Percentiles rank a stretch among this genome's conserved stretches.
Evolutionary conservation across 2,888 invertebrate species (phyloP).

Genomic region (Harpalus rubripes): DNA sequence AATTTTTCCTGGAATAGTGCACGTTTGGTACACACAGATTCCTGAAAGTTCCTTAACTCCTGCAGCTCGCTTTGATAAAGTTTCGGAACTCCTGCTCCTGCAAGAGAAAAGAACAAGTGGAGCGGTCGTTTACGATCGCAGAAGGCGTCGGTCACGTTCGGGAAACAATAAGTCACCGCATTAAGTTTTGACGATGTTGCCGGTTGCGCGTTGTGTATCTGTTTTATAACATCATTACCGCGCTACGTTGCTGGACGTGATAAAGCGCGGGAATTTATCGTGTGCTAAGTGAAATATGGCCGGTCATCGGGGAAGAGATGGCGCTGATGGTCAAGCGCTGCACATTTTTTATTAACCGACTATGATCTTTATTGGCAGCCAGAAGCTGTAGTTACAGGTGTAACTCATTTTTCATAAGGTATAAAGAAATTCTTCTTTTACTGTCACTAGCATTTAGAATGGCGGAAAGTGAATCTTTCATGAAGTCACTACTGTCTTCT

Average conservation of each 20-base stretch:
- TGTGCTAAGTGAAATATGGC: slow-evolving; percentile 74
- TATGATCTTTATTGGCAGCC: slow-evolving; percentile 23
- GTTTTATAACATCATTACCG: slow-evolving; percentile 75
- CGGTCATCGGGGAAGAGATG: slow-evolving; percentile 64
- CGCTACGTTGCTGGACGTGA: slow-evolving; percentile 72
- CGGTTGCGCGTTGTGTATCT: slow-evolving; percentile 69
- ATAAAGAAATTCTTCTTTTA: background rate
- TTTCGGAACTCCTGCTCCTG: slow-evolving; percentile 14
- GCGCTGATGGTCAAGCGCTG: slow-evolving; percentile 10
- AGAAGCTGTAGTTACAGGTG: background rate
- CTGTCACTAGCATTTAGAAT: background rate
- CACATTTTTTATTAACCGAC: slow-evolving; percentile 32
- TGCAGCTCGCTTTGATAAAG: background rate
- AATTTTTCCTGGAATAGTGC: slow-evolving; percentile 27
- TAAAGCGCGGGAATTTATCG: slow-evolving; percentile 75
- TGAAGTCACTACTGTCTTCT: no score
- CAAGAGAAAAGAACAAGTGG: slow-evolving; percentile 40
- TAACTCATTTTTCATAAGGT: background rate
- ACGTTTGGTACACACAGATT: slow-evolving; percentile 24
- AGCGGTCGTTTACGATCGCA: slow-evolving; percentile 59
- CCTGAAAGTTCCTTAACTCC: slow-evolving; percentile 11
- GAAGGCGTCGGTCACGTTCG: slow-evolving; percentile 68
- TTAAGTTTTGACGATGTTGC: slow-evolving; percentile 69
- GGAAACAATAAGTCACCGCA: slow-evolving; percentile 70
- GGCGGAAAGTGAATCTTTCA: no score